Base-by-base conservation (phyloP, 2,797 vertebrate species). In the Numenius phaeopus region DNA sequence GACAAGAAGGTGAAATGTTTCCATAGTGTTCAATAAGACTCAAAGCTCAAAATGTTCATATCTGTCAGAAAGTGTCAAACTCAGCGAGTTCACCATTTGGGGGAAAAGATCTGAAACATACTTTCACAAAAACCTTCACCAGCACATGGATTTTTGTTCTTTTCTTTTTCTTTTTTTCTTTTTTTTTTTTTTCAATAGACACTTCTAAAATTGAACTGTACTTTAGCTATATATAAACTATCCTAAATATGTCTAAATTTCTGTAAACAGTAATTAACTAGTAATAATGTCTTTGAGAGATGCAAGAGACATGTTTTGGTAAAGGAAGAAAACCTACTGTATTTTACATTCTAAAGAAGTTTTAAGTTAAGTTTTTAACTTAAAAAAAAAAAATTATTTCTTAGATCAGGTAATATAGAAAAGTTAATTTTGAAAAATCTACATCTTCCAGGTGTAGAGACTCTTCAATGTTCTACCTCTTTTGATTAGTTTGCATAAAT, bases 1-100 rank as follows among this genome's bases (percentile, higher is more conserved):
- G 87, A 86, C 44, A 92, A 89, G 59, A 80, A 89, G 64, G 67
- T 94, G 85, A 93, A 80, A 73, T 84, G 37, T 59, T 96, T 89
- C 30, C 34, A 34, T 40, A 80, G 26, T 44, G 7, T 81, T 96
- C 82, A 54, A 9, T 79, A 76, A 78, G 50, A 80, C 32, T 69
- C 49, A 85, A 79, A 87, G 18, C 54, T 92, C 21, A 69, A 54
- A 92, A 84, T 39, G 32, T 55, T 92, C 87, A 1, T 50, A 62
- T n/a, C 24, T 83, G 64, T 83, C 64, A 89, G 42, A 83, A 91
- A 59, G 21, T 65, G 58, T 76, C 87, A 90, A 59, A 92, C n/a
- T 71, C 52, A 77, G 37, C 3, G 2, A 90, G 64, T 71, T 95
- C 57, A 75, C 15, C 10, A 39, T 91, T 80, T 85, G 5, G 5